phyloP scores from a whole-genome alignment of 2,113 vertebrate species.

The Acrocephalus arundinaceus region DNA sequence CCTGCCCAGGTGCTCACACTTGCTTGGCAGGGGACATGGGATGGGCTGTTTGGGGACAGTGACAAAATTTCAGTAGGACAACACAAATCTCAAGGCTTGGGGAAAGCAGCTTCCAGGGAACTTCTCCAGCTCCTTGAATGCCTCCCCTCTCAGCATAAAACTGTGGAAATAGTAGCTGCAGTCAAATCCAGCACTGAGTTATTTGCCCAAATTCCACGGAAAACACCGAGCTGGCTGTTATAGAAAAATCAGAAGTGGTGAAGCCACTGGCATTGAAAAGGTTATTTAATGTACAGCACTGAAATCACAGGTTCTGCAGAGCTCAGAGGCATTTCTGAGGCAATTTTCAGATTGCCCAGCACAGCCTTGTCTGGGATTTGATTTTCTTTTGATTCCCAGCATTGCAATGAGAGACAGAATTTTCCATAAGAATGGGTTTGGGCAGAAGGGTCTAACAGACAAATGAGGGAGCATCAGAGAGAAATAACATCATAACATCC shows the following conservation, averaged over 20 bases:
- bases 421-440: background rate
- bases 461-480: background rate
- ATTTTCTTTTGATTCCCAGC: background rate
- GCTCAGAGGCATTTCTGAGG: background rate
- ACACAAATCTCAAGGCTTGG: background rate
- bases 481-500: background rate
- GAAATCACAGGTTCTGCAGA: background rate
- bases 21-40: accelerated
- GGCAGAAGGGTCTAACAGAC: background rate
- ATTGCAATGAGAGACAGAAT: background rate
- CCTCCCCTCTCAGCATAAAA: background rate
- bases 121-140: background rate
- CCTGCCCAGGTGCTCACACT: background rate
- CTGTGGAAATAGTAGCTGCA: background rate
- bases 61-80: background rate
- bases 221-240: background rate
- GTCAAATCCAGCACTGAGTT: background rate
- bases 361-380: background rate
- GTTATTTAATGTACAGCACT: background rate
- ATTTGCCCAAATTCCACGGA: background rate
- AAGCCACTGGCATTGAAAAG: background rate
- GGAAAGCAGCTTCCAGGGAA: background rate
- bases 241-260: background rate
- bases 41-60: background rate
- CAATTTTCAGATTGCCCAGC: background rate